phyloP scores from a whole-genome alignment of 2,888 invertebrate species.

The Pegoplata infirma region DNA sequence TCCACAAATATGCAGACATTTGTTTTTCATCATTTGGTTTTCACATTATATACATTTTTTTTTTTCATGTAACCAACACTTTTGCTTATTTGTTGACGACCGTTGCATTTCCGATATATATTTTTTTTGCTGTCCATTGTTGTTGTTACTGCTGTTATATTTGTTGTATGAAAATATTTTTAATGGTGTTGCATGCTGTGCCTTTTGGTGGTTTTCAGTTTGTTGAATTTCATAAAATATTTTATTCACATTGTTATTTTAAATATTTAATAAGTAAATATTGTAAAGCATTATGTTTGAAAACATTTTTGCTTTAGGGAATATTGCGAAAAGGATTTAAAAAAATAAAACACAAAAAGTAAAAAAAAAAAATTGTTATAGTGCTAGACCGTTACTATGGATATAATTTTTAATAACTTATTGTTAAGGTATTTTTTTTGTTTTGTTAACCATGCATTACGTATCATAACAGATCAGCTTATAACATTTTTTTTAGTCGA shows the following conservation, averaged over 20 bases:
- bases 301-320: no score
- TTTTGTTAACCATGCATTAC: no score
- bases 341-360: no score
- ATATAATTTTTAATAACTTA: no score
- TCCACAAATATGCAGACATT: conserved; percentile 56
- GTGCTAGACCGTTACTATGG: no score
- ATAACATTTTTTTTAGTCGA: no score
- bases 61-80: conserved; percentile 47
- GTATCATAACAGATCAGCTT: no score
- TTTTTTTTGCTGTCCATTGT: conserved; percentile 21
- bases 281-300: not conserved
- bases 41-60: no score
- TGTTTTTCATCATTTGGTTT: conserved; percentile 51
- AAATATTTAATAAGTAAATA: conserved; percentile 30
- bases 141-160: conserved; percentile 13
- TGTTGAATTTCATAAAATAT: not conserved
- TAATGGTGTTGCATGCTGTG: conserved; percentile 30
- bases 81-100: conserved; percentile 49
- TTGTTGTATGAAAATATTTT: conserved; percentile 3
- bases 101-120: conserved; percentile 53
- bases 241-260: conserved; percentile 22
- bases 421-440: no score
- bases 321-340: no score
- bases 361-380: no score
- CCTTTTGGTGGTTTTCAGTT: conserved; percentile 25